Percentiles rank a stretch among this genome's conserved stretches.
phyloP scores from a whole-genome alignment of 2,888 invertebrate genomes.

The Diarsia brunnea region DNA sequence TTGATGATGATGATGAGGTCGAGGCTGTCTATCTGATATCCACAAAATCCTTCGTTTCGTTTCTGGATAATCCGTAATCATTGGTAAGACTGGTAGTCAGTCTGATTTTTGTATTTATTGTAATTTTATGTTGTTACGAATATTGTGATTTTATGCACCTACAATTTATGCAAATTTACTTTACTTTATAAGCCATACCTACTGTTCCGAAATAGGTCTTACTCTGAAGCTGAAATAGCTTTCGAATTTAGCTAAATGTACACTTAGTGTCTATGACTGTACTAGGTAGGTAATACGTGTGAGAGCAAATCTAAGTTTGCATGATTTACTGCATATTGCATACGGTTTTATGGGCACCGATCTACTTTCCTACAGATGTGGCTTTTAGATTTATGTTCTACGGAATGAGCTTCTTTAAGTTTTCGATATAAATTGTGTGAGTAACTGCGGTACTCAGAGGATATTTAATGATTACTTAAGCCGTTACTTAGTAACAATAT shows the following conservation, averaged over 20 bases:
- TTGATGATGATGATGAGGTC: too few relatives aligned
- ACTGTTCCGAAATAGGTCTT: not conserved
- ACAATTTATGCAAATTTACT: too few relatives aligned
- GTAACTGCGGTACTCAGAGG: too few relatives aligned
- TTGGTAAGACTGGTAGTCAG: not conserved
- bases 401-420: constrained; percentile 20
- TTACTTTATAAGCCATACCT: too few relatives aligned
- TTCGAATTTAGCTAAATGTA: not conserved
- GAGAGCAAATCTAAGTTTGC: constrained; percentile 55
- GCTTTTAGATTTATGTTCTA: constrained; percentile 44
- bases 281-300: constrained; percentile 22
- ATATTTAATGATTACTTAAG: too few relatives aligned
- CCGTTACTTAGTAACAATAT: too few relatives aligned
- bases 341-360: constrained; percentile 41
- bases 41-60: too few relatives aligned
- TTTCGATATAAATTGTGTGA: not conserved
- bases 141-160: too few relatives aligned
- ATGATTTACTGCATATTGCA: constrained; percentile 62
- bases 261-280: not conserved
- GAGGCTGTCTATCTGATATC: too few relatives aligned
- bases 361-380: constrained; percentile 19
- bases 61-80: not conserved
- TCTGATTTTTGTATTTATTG: not conserved
- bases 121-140: not conserved
- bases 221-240: not conserved